Evolutionary conservation across 2,113 vertebrate genomes (phyloP).

Genomic region (Chaetops frenatus): DNA sequence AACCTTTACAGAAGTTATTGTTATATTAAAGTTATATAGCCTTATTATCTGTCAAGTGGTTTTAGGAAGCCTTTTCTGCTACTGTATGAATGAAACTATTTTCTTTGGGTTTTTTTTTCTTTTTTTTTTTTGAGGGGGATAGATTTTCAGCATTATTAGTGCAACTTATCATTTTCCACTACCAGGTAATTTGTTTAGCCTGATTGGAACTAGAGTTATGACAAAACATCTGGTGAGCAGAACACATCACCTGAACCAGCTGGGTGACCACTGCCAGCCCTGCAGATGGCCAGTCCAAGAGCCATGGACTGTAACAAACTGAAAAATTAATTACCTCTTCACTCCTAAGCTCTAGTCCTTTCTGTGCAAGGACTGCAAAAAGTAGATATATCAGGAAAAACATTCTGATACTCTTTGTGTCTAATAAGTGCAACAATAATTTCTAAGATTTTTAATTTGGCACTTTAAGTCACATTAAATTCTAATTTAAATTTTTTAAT

Average conservation of each 20-base stretch:
- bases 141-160: not conserved
- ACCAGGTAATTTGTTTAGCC: not conserved
- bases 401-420: not conserved
- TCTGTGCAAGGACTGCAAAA: not conserved
- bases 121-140: fast-evolving
- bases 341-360: not conserved
- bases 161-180: not conserved
- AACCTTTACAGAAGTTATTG: not conserved
- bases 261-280: not conserved
- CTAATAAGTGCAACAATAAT: not conserved
- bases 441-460: not conserved
- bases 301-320: not conserved
- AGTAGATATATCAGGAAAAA: not conserved
- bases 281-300: not conserved
- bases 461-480: not conserved
- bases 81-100: not conserved
- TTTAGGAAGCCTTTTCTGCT: not conserved
- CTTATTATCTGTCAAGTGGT: not conserved
- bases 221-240: not conserved
- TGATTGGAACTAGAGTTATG: not conserved
- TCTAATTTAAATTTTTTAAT: not conserved
- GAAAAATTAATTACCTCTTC: not conserved
- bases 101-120: no score
- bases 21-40: not conserved
- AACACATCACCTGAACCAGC: not conserved